Percentiles rank a stretch among this genome's conserved stretches.
Conservation (phyloP, 2,113 vertebrate genomes). For the Anhinga rufa region DNA sequence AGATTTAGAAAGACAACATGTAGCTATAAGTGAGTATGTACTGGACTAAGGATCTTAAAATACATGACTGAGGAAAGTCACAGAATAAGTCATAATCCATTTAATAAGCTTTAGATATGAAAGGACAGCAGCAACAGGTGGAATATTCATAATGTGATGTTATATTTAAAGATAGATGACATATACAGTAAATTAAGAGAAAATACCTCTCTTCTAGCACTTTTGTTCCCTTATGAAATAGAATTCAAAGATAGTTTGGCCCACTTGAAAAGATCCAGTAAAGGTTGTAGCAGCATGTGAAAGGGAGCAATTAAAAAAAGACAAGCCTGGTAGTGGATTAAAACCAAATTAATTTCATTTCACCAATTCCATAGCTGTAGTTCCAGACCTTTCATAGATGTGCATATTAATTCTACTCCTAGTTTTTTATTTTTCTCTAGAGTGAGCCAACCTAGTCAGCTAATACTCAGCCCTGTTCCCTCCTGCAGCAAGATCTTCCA, state of each 20-base stretch:
- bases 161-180: not conserved
- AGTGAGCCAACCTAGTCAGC: not conserved
- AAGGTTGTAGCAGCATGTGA: not conserved
- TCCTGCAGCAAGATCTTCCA: not conserved
- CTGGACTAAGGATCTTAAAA: not conserved
- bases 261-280: not conserved
- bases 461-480: not conserved
- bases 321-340: not conserved
- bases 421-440: not conserved
- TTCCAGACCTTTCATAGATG: not conserved
- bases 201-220: not conserved
- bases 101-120: not conserved
- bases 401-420: not conserved
- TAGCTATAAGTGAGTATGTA: not conserved
- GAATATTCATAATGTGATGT: not conserved
- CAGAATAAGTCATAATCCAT: not conserved
- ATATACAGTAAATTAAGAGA: not conserved
- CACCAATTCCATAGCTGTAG: not conserved
- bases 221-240: not conserved
- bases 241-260: not conserved
- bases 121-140: slow-evolving; percentile 3
- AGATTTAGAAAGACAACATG: not conserved
- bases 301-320: not conserved
- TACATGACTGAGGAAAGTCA: not conserved
- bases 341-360: not conserved